These are phyloP conservation scores for Forbesichthys agassizii DNA, from an alignment of 2,113 vertebrate genomes.

Conservation along the genomic window DNA sequence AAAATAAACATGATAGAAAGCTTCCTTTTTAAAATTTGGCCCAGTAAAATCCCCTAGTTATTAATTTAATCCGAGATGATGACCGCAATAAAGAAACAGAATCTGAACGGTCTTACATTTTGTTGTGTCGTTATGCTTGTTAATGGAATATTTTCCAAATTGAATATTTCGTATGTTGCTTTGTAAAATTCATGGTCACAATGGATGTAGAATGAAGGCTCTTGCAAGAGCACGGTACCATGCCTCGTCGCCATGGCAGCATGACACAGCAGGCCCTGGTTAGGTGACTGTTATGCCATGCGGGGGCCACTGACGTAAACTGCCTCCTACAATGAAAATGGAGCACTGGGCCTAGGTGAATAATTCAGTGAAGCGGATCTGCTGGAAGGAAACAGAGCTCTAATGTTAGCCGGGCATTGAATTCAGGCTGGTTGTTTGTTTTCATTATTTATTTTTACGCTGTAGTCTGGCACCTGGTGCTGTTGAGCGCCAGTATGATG, in stretches of 20 bases:
- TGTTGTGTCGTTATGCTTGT: not conserved
- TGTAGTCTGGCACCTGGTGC: conserved; percentile 1
- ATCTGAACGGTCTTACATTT: not conserved
- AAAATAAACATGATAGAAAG: not conserved
- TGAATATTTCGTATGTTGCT: not conserved
- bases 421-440: conserved; percentile 1
- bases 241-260: conserved; percentile 60
- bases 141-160: not conserved
- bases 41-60: not conserved
- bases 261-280: conserved; percentile 51
- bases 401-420: conserved; percentile 14
- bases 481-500: not conserved
- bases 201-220: not conserved
- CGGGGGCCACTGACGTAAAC: conserved; percentile 49
- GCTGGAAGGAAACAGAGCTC: conserved; percentile 41
- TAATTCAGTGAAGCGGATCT: conserved; percentile 64
- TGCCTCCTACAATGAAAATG: conserved; percentile 54
- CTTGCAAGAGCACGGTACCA: conserved; percentile 17
- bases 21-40: not conserved
- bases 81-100: not conserved
- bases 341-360: conserved; percentile 55
- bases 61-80: not conserved
- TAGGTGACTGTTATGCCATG: conserved; percentile 41
- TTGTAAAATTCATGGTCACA: not conserved
- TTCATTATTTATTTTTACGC: conserved; percentile 1